Evolutionary conservation across 2,113 vertebrate species (phyloP).

Genomic region (Cheirogaleus medius): DNA sequence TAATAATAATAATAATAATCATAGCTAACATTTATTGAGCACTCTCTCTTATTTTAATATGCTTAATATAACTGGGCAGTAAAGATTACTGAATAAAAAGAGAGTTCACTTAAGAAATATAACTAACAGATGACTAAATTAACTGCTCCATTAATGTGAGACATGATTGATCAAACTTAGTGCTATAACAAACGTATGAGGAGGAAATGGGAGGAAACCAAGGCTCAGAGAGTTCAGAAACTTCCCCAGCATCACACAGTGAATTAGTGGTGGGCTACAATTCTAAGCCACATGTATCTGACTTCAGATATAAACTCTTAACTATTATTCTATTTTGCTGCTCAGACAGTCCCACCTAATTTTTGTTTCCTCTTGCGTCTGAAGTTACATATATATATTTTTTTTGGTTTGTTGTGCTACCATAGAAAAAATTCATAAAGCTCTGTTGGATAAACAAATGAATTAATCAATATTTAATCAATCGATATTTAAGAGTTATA

Average conservation of each 20-base stretch:
- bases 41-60: conserved; percentile 5
- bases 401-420: background rate
- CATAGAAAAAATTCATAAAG: background rate
- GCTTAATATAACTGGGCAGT: background rate
- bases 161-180: background rate
- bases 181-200: background rate
- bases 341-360: accelerated
- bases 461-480: background rate
- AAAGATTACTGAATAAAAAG: conserved; percentile 26
- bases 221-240: background rate
- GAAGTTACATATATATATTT: background rate
- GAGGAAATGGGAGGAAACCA: background rate
- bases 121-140: background rate
- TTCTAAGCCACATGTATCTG: background rate
- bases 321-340: background rate
- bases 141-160: background rate
- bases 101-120: background rate
- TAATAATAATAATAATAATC: conserved; percentile 25
- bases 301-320: background rate
- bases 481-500: background rate
- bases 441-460: background rate
- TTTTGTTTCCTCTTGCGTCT: background rate
- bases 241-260: background rate
- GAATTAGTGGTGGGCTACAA: background rate
- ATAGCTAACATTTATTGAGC: background rate